Percentiles rank a stretch among this genome's conserved stretches.
Evolutionary conservation across 2,113 vertebrate species (phyloP).

Genomic region (Electrona antarctica): DNA sequence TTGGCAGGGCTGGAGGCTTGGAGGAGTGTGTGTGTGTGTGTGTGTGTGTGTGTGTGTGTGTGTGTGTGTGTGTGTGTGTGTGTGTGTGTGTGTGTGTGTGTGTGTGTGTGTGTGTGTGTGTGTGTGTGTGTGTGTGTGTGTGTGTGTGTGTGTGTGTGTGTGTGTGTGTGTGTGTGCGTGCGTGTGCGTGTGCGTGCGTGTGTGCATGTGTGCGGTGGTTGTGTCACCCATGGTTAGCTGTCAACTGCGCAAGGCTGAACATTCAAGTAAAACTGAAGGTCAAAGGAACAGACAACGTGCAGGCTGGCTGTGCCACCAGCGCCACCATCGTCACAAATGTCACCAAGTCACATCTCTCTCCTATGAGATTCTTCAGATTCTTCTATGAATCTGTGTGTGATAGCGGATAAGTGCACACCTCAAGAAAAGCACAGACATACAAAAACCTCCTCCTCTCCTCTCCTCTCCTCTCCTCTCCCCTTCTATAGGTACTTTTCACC

Average conservation of each 20-base stretch:
- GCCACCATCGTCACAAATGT: conserved; percentile 56
- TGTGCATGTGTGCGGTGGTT: not conserved
- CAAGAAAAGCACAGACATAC: too few species aligned
- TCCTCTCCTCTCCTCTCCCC: not conserved
- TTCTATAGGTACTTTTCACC: not conserved
- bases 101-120: not conserved
- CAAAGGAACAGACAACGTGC: conserved; percentile 26
- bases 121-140: too few species aligned
- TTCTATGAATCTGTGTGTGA: too few species aligned
- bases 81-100: not conserved
- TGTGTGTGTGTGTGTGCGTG: not conserved
- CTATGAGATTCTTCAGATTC: too few species aligned
- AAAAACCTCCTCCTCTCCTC: too few species aligned
- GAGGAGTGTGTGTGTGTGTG: not conserved
- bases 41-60: not conserved
- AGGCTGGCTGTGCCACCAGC: conserved; percentile 6
- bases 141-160: not conserved
- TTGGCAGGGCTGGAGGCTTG: not conserved
- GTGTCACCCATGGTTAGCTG: conserved; percentile 62
- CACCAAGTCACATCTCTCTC: not conserved
- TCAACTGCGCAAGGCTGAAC: conserved; percentile 48
- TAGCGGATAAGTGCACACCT: too few species aligned
- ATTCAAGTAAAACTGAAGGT: conserved; percentile 58
- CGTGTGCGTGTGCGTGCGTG: too few species aligned
- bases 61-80: not conserved